phyloP scores from a whole-genome alignment of 2,888 invertebrate genomes.

The Aethes cnicana region DNA sequence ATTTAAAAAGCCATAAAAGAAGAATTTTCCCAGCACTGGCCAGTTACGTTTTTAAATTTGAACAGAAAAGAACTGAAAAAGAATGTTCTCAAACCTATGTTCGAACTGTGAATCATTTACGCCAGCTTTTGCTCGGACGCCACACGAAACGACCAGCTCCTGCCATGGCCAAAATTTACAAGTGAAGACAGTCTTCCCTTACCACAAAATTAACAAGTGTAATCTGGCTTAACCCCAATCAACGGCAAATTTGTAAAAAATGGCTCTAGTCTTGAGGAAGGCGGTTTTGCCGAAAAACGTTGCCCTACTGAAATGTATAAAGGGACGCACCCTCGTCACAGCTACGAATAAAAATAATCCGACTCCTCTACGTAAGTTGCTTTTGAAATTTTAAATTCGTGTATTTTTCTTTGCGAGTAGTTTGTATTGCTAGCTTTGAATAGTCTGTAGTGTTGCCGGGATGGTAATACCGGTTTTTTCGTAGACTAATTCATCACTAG shows the following conservation, averaged over 20 bases:
- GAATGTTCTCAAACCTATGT: constrained; percentile 41
- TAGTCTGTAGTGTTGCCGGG: too few relatives aligned
- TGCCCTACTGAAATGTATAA: constrained; percentile 63
- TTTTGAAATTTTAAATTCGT: too few relatives aligned
- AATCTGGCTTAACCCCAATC: constrained; percentile 31
- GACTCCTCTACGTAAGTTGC: constrained; percentile 60
- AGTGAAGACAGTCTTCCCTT: constrained; percentile 49
- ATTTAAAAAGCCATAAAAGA: neutral
- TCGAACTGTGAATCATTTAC: constrained; percentile 43
- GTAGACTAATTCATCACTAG: too few relatives aligned
- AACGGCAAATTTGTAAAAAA: constrained; percentile 39
- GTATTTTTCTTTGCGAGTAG: too few relatives aligned
- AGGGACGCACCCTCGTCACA: constrained; percentile 54
- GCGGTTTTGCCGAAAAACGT: constrained; percentile 61
- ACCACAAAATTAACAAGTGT: constrained; percentile 47
- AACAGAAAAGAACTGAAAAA: constrained; percentile 38
- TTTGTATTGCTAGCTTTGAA: too few relatives aligned
- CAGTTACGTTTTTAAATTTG: constrained; percentile 3
- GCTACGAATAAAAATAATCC: constrained; percentile 52
- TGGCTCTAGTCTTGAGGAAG: constrained; percentile 69
- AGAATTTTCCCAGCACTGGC: constrained; percentile 2
- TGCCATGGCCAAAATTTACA: constrained; percentile 68
- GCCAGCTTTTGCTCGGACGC: constrained; percentile 50
- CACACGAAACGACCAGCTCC: constrained; percentile 45
- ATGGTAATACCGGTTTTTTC: too few relatives aligned